phyloP scores from a whole-genome alignment of 2,797 vertebrate species.

The Macrochelys suwanniensis region DNA sequence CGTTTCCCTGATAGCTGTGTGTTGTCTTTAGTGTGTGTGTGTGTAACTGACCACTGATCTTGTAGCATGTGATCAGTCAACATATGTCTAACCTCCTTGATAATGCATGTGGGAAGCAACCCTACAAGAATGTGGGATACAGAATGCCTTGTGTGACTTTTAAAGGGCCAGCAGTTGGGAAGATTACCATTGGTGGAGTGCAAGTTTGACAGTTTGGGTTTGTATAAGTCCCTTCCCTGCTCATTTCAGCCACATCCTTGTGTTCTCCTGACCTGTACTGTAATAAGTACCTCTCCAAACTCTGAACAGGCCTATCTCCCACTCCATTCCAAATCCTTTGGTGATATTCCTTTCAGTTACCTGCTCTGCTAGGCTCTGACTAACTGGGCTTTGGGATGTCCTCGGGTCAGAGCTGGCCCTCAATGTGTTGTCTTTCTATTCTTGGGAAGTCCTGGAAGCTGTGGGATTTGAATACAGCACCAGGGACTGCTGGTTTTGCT shows the following conservation, averaged over 20 bases:
- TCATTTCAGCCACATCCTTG: not conserved
- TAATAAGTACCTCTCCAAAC: not conserved
- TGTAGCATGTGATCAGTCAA: not conserved
- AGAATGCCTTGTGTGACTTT: not conserved
- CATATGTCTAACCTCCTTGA: not conserved
- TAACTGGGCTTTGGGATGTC: not conserved
- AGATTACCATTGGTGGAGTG: not conserved
- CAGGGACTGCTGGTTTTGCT: not conserved
- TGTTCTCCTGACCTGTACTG: not conserved
- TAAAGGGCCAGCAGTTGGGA: not conserved
- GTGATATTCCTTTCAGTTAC: not conserved
- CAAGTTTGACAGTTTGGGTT: not conserved
- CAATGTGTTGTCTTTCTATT: not conserved
- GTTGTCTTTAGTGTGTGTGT: not conserved
- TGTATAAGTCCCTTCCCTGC: not conserved
- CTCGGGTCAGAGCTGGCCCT: not conserved
- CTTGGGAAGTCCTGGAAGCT: not conserved
- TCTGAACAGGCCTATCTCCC: not conserved
- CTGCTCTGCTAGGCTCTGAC: not conserved
- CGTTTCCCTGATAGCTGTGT: not conserved
- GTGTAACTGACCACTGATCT: not conserved
- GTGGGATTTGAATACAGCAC: not conserved
- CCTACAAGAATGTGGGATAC: not conserved
- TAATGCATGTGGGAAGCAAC: not conserved
- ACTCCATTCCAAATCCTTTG: not conserved